Percentiles rank a stretch among this genome's conserved stretches.
phyloP scores from a whole-genome alignment of 2,888 invertebrate species.

The Cremastinae sp. region DNA sequence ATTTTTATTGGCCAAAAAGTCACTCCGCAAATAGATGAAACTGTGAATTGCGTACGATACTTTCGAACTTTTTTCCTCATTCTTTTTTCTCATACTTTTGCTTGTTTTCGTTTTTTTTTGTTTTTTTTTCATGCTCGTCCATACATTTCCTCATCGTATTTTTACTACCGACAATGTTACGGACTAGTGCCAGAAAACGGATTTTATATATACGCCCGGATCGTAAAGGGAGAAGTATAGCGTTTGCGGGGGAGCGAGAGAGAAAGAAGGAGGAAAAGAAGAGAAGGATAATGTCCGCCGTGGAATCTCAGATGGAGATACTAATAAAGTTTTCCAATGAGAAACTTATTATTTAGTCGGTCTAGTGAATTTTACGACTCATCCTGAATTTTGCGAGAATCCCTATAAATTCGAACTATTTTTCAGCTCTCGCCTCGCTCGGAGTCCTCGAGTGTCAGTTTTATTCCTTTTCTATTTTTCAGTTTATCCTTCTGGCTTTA shows the following conservation, averaged over 20 bases:
- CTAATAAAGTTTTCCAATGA: slow-evolving; percentile 67
- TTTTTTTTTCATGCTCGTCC: slow-evolving; percentile 14
- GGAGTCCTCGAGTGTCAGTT: slow-evolving; percentile 28
- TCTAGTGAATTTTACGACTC: slow-evolving; percentile 62
- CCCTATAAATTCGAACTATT: neutral
- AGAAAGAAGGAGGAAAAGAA: too few relatives aligned
- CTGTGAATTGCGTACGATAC: slow-evolving; percentile 4
- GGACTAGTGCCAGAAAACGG: slow-evolving; percentile 52
- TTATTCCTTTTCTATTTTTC: too few relatives aligned
- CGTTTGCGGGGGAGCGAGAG: too few relatives aligned
- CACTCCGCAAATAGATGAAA: slow-evolving; percentile 20
- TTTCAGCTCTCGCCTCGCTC: neutral
- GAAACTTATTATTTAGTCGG: slow-evolving; percentile 67
- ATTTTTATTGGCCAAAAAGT: slow-evolving; percentile 30
- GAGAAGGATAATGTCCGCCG: slow-evolving; percentile 28
- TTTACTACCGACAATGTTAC: slow-evolving; percentile 65
- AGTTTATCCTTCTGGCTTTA: too few relatives aligned
- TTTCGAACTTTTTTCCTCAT: too few relatives aligned
- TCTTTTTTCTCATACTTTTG: too few relatives aligned
- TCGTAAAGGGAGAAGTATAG: slow-evolving; percentile 64
- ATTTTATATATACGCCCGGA: slow-evolving; percentile 57
- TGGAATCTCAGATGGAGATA: slow-evolving; percentile 35
- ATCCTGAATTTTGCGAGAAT: slow-evolving; percentile 26
- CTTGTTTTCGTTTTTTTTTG: neutral
- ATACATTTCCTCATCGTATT: slow-evolving; percentile 38